Base-by-base conservation (phyloP, 2,888 invertebrate genomes). In the Tenthredo livida region DNA sequence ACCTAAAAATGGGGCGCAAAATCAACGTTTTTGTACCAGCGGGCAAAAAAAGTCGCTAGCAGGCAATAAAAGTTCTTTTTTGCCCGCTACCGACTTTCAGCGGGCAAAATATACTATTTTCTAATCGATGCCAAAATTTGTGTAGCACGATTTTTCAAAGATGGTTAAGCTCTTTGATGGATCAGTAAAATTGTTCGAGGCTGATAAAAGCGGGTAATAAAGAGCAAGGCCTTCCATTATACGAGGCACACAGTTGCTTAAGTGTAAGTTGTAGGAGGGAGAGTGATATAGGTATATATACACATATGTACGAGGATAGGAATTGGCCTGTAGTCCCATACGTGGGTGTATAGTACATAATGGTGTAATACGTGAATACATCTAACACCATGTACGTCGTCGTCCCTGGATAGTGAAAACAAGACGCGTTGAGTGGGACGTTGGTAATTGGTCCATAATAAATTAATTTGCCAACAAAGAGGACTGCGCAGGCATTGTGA, bases 391-490 rank as follows among this genome's bases (percentile, higher is more conserved):
- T 10, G 37, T 29, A 15, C 40, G 61, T 12, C 40, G 73, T n/a
- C n/a, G 61, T 80, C 61, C 80, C 58, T 58, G 58, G 40, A 80
- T 80, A 80, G 80, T 61, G 80, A 80, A 61, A 80, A 80, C 61
- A 80, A 80, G 80, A 80, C 80, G 37, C 80, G 10, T 58, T 40
- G 80, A 80, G 80, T 80, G 80, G 80, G 80, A 80, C 50, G 90
- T 86, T 89, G 90, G 92, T 93, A 93, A 93, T 93, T 93, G 92
- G 90, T 88, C 89, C 88, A 91, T 92, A 92, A 93, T 92, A 92
- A 92, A 91, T 92, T 91, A 91, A 92, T 92, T 91, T 89, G 89
- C 89, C 86, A 87, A 89, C 89, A 90, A 90, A 88, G 88, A 87
- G 80, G 4, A 25, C 7, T 10, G 54, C 7, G 40, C 15, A 29